Evolutionary conservation across 2,797 vertebrate genomes (phyloP).

Genomic region (Micrastur ruficollis): DNA sequence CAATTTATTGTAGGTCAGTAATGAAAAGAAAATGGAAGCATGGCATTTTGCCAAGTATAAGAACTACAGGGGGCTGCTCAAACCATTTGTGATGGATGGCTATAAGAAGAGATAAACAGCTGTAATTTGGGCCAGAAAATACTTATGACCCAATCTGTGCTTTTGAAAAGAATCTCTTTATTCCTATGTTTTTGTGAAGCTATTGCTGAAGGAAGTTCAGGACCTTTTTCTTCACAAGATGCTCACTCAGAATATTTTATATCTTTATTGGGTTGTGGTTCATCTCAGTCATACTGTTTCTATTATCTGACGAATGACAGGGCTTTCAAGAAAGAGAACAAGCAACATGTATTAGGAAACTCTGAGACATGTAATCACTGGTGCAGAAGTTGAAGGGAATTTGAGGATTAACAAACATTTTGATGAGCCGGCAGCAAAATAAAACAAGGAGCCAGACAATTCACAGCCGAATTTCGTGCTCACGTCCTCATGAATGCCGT

Average conservation of each 20-base stretch:
- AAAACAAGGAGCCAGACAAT: background rate
- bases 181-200: background rate
- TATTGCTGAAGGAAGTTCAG: conserved; percentile 34
- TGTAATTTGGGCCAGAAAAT: conserved; percentile 33
- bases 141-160: background rate
- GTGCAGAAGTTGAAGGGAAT: conserved; percentile 12
- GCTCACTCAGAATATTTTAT: conserved; percentile 28
- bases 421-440: background rate
- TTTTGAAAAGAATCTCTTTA: background rate
- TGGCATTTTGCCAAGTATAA: conserved; percentile 33
- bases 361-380: background rate
- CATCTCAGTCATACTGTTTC: conserved; percentile 10
- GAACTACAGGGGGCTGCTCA: background rate
- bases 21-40: conserved; percentile 53
- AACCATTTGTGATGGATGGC: background rate
- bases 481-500: background rate
- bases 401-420: conserved; percentile 23
- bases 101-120: conserved; percentile 32
- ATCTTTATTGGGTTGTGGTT: conserved; percentile 16
- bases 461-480: background rate
- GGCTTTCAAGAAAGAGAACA: conserved; percentile 7
- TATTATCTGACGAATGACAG: conserved; percentile 20
- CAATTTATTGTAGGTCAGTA: conserved; percentile 45
- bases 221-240: conserved; percentile 18
- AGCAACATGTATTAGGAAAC: conserved; percentile 1